Conservation (phyloP, 2,113 vertebrate species). For the Chascanopsetta lugubris region DNA sequence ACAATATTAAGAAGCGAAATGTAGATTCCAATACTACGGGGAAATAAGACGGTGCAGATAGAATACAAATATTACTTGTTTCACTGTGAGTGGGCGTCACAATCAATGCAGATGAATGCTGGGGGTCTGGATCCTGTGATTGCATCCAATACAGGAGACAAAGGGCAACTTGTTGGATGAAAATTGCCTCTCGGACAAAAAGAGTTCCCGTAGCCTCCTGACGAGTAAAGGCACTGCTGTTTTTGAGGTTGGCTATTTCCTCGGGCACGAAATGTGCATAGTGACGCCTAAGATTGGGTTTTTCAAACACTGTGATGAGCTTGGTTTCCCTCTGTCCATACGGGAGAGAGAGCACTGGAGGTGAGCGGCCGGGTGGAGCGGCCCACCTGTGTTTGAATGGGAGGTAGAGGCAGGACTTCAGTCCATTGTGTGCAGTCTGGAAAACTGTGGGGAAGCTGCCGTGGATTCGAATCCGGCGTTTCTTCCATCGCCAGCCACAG, state of each 20-base stretch:
- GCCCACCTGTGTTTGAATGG: background rate
- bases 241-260: slow-evolving; percentile 5
- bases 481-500: too few species aligned
- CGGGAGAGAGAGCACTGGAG: background rate
- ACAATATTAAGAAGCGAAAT: slow-evolving; percentile 10
- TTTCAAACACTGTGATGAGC: background rate
- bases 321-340: too few species aligned
- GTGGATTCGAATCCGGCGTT: too few species aligned
- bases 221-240: background rate
- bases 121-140: slow-evolving; percentile 8
- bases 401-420: background rate
- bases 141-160: background rate
- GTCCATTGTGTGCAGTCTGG: background rate
- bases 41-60: slow-evolving; percentile 23
- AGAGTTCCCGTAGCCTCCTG: background rate
- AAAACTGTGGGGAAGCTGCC: background rate
- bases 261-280: background rate
- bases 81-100: slow-evolving; percentile 4
- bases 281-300: too few species aligned
- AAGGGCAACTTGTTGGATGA: background rate
- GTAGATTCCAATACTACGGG: slow-evolving; percentile 1
- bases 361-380: background rate
- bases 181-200: slow-evolving; percentile 1
- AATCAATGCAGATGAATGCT: background rate
- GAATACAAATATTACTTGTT: slow-evolving; percentile 11